Evolutionary conservation across 1,140 invertebrate species (phyloP).

Genomic region (Papilio xuthus): DNA sequence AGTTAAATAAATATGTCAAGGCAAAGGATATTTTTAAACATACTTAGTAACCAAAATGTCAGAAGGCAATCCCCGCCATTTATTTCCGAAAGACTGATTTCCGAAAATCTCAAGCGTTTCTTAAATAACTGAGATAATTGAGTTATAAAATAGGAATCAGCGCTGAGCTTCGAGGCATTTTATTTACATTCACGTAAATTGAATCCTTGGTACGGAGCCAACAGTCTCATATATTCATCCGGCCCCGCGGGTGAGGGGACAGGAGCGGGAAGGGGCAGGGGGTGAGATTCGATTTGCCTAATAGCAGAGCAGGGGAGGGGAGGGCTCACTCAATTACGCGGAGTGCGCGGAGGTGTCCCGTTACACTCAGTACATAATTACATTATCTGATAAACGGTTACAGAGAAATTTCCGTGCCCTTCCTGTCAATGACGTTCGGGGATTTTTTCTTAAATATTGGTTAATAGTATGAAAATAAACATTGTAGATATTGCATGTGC

Average conservation of each 20-base stretch:
- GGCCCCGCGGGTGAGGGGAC: slow-evolving; percentile 35
- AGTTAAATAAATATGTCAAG: not conserved
- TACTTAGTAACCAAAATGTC: not conserved
- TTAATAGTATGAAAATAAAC: not conserved
- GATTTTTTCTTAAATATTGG: not conserved
- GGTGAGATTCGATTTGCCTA: slow-evolving; percentile 79
- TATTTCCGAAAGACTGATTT: not conserved
- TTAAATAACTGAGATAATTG: slow-evolving; percentile 42
- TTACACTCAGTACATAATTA: slow-evolving; percentile 76
- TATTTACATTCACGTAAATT: slow-evolving; percentile 78
- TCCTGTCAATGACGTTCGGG: not conserved
- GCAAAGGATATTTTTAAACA: not conserved
- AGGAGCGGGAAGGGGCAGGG: slow-evolving; percentile 43
- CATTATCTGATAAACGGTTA: slow-evolving; percentile 78
- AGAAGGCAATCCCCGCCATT: not conserved
- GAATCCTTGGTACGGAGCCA: slow-evolving; percentile 71
- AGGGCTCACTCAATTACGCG: slow-evolving; percentile 76
- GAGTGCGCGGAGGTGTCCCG: slow-evolving; percentile 77
- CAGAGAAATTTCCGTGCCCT: slow-evolving; percentile 36
- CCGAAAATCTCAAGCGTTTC: not conserved
- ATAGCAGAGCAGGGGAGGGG: slow-evolving; percentile 69
- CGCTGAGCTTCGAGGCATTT: slow-evolving; percentile 56
- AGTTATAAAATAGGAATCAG: slow-evolving; percentile 46
- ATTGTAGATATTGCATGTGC: no score
- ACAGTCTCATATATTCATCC: slow-evolving; percentile 68